Evolutionary conservation across 2,888 invertebrate species (phyloP).

Genomic region (Rotaria macrura): DNA sequence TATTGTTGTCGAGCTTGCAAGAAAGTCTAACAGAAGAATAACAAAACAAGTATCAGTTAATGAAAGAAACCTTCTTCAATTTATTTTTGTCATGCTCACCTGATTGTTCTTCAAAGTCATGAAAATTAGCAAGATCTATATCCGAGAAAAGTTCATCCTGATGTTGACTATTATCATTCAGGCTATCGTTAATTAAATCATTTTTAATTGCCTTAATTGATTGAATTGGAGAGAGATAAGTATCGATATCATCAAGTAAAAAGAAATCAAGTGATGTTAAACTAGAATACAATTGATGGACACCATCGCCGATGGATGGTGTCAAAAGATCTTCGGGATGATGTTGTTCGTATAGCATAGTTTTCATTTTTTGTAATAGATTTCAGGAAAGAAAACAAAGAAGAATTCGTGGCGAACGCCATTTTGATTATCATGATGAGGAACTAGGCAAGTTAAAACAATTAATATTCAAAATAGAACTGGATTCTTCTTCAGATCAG

Average conservation of each 20-base stretch:
- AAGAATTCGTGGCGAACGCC: background rate
- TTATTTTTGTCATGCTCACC: background rate
- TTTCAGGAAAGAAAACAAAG: background rate
- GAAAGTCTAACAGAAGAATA: background rate
- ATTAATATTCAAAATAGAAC: background rate
- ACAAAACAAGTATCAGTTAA: background rate
- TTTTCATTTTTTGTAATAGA: background rate
- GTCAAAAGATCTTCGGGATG: background rate
- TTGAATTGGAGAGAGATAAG: background rate
- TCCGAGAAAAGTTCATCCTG: background rate
- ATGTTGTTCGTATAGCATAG: background rate
- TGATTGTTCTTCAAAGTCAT: background rate
- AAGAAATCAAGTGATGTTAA: constrained; percentile 3
- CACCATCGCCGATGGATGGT: background rate
- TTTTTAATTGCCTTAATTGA: background rate
- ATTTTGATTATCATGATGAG: background rate
- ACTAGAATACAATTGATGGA: background rate
- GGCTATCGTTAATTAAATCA: background rate
- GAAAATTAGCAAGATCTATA: background rate
- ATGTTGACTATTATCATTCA: background rate
- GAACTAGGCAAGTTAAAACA: background rate
- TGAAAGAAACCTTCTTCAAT: background rate
- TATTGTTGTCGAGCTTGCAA: background rate
- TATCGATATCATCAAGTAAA: background rate
- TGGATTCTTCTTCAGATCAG: too few species aligned